Base-by-base conservation (phyloP, 2,797 vertebrate genomes). In the Ceryle rudis region DNA sequence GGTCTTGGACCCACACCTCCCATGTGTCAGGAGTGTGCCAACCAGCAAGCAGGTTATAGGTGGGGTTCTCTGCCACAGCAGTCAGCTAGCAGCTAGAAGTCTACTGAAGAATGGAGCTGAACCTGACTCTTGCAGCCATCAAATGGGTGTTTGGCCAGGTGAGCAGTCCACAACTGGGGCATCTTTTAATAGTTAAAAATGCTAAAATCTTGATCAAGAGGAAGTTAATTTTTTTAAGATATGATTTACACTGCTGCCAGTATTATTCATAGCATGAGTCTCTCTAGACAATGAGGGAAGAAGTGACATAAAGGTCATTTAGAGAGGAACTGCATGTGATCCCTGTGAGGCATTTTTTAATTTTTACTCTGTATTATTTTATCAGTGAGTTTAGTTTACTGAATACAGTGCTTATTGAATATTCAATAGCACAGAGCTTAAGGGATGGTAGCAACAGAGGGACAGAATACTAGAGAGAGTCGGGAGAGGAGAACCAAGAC, bases 371-470 rank as follows among this genome's bases (percentile, higher is more conserved):
- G 10, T 51, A 14, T 35, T 20, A 64, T 55, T 62, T 57, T 16
- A 62, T 70, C 19, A 6, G 21, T 47, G 69, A 87, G 14, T 57
- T 85, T 61, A 64, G 8, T 31, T 52, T 86, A 28, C 75, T 31
- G 52, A 78, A 81, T 39, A 25, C 3, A 13, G 57, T 10, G 8
- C 35, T 86, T 58, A 35, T 16, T 79, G 84, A 80, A 83, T 89
- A 90, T 83, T 81, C 35, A 79, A 11, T 11, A 85, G 42, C 31
- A 93, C 85, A 86, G 61, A 81, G 8, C 41, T 93, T 74, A 66
- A 49, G 64, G 37, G 61, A 64, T 39, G 16, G 41, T 9, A 74
- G 47, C 61, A 74, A 52, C 52, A 44, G 11, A 66, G 42, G 20
- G 65, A 29, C 31, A 81, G 87, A 91, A 80, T 33, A 42, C 3